phyloP scores from a whole-genome alignment of 2,797 vertebrate genomes.

The Danio aesculapii region DNA sequence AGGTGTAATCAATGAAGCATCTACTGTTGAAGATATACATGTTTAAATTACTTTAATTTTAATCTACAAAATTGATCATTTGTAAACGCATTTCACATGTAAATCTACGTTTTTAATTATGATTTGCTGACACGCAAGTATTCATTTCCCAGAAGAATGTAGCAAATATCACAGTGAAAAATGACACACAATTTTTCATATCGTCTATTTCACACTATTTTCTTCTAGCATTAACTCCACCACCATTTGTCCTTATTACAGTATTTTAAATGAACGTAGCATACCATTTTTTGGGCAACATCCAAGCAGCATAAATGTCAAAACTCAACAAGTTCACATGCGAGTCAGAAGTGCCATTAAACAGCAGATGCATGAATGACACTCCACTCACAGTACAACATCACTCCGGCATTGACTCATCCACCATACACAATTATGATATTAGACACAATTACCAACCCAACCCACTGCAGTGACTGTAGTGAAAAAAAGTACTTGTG shows the following conservation, averaged over 20 bases:
- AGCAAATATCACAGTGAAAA: too few species aligned
- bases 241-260: not conserved
- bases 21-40: too few species aligned
- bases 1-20: too few species aligned
- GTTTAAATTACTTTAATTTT: too few species aligned
- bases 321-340: not conserved
- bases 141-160: too few species aligned
- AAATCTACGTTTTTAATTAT: too few species aligned
- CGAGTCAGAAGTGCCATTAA: not conserved
- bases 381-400: not conserved
- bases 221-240: not conserved
- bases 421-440: conserved; percentile 11
- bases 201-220: not conserved
- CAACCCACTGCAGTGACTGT: not conserved
- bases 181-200: too few species aligned
- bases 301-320: not conserved
- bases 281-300: not conserved
- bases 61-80: too few species aligned
- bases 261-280: not conserved
- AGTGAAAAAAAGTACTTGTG: not conserved
- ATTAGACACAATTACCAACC: not conserved
- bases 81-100: too few species aligned
- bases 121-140: too few species aligned
- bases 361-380: not conserved
- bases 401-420: not conserved